Percentiles rank a stretch among this genome's conserved stretches.
Evolutionary conservation across 2,888 invertebrate genomes (phyloP).

Genomic region (Heliconius ethilla): DNA sequence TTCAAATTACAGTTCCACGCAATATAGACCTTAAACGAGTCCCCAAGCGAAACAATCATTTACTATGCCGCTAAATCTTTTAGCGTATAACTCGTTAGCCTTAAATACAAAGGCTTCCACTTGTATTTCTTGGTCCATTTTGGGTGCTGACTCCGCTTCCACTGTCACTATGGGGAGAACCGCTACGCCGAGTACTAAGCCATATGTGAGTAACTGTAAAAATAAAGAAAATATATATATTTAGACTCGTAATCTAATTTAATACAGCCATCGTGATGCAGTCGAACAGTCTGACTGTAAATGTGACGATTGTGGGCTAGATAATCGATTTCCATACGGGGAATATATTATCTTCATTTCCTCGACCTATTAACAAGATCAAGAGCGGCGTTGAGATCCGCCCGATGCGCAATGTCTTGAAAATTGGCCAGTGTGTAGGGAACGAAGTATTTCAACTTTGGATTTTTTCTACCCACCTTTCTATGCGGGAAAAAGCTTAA

Average conservation of each 20-base stretch:
- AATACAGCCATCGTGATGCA: too few relatives aligned
- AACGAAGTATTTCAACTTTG: too few relatives aligned
- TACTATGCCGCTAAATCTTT: conserved; percentile 1
- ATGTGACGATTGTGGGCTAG: background rate
- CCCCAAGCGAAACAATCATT: conserved; percentile 3
- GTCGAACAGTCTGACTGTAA: background rate
- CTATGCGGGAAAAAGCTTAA: too few relatives aligned
- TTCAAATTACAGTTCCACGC: too few relatives aligned
- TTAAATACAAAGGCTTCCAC: conserved; percentile 50
- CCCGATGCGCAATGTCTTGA: background rate
- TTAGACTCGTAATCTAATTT: too few relatives aligned
- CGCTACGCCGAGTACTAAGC: conserved; percentile 52
- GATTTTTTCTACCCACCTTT: too few relatives aligned
- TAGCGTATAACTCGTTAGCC: conserved; percentile 49
- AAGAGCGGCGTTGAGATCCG: background rate
- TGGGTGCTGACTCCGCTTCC: conserved; percentile 59
- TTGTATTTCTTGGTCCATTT: conserved; percentile 48
- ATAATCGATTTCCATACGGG: background rate
- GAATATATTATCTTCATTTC: background rate
- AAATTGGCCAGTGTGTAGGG: too few relatives aligned
- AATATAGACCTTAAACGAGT: conserved; percentile 45
- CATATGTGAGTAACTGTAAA: conserved; percentile 57
- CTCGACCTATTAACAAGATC: background rate
- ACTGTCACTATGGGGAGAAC: conserved; percentile 64
- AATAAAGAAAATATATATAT: background rate